A percentile compares a stretch with the other conserved stretches of the same genome.
phyloP scores from a whole-genome alignment of 2,888 invertebrate genomes.

The Tenthredo livida region DNA sequence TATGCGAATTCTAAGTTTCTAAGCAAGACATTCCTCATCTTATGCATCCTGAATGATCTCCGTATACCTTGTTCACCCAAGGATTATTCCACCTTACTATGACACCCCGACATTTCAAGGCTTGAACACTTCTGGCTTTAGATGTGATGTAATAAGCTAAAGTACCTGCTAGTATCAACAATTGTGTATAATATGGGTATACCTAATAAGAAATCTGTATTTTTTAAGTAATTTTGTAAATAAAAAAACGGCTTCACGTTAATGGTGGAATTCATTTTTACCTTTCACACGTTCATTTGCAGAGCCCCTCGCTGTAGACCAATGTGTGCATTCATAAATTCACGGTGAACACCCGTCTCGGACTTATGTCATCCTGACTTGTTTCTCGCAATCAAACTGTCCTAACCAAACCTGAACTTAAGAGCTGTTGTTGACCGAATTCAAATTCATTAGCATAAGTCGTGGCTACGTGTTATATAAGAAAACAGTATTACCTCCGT shows the following conservation, averaged over 20 bases:
- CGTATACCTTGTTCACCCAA: not conserved
- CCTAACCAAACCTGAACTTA: constrained; percentile 15
- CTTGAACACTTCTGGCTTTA: not conserved
- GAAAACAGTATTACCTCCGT: not conserved
- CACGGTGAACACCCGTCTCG: constrained; percentile 6
- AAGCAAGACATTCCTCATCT: not conserved
- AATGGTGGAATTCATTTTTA: not conserved
- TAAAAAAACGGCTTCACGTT: constrained; percentile 23
- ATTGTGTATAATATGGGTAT: not conserved
- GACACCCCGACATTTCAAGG: not conserved
- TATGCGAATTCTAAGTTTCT: not conserved
- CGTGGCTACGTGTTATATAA: constrained; percentile 8
- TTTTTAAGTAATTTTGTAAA: constrained; percentile 37
- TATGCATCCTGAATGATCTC: not conserved
- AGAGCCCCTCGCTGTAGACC: not conserved
- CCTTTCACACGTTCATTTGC: not conserved
- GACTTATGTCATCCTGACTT: constrained; percentile 30
- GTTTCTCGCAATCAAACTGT: constrained; percentile 35
- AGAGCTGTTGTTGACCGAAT: constrained; percentile 43
- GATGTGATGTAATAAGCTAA: constrained; percentile 20
- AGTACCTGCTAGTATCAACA: not conserved
- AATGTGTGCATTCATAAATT: not conserved
- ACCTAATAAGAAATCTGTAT: not conserved
- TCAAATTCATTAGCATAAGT: constrained; percentile 51
- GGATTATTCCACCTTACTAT: not conserved